Conservation (phyloP, 2,113 vertebrate genomes). For the Ctenomys sociabilis region DNA sequence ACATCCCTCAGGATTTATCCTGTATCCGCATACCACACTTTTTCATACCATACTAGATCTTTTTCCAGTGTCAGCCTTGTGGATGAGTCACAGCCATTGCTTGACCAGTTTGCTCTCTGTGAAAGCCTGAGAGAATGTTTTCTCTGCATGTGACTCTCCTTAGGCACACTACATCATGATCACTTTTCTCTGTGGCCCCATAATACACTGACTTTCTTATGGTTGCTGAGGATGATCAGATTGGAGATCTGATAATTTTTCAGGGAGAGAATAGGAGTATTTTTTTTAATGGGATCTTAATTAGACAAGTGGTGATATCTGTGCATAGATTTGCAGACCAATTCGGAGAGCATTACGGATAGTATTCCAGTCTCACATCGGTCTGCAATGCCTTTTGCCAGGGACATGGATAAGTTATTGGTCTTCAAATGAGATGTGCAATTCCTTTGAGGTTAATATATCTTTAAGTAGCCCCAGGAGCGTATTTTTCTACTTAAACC, state of each 20-base stretch:
- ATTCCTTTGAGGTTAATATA: conserved; percentile 43
- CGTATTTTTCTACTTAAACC: conserved; percentile 34
- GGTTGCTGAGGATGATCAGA: conserved; percentile 17
- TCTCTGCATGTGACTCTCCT: no score
- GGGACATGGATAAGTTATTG: not conserved
- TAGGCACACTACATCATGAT: no score
- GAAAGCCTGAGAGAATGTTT: no score
- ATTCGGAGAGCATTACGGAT: not conserved
- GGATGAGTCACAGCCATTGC: no score
- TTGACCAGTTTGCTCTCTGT: no score
- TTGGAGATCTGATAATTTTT: conserved; percentile 55
- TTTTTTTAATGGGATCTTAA: conserved; percentile 37
- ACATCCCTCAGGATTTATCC: no score
- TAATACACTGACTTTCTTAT: conserved; percentile 53
- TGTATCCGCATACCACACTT: no score
- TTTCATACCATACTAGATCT: no score
- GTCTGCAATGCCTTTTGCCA: not conserved
- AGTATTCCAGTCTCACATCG: not conserved
- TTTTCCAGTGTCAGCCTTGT: no score
- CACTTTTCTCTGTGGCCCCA: no score
- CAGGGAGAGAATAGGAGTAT: not conserved
- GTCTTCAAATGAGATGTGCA: conserved; percentile 17
- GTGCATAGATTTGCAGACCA: conserved; percentile 9
- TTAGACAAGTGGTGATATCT: conserved; percentile 8
- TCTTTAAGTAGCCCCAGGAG: not conserved